Evolutionary conservation across 2,113 vertebrate species (phyloP), one percentile per base, ranked within the genome.

Genomic region (Marcusenius ussheri): DNA sequence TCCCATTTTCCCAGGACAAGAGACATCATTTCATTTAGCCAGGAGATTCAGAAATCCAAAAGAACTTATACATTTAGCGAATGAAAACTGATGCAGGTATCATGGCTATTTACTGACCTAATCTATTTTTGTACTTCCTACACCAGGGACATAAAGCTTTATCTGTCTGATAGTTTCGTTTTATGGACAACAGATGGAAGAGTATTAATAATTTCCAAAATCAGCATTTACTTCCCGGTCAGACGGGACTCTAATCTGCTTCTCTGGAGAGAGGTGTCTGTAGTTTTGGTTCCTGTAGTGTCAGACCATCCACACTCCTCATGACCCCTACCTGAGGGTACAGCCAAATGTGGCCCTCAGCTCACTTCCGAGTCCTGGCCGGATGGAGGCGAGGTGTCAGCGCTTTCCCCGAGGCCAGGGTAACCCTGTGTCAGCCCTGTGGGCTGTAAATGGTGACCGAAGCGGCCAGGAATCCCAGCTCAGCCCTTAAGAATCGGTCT

Each of bases 401-500:
- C 2, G 1, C 13, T 47, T 50, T 86, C 35, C 77, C 5, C 15
- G 7, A 83, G 31, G 35, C 1, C 77, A 46, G 45, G 83, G 45
- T 46, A 24, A 47, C 83, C 83, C 8, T 5, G 21, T 45, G 39
- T 46, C 80, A 84, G 80, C 42, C 45, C 13, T 4, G 45, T 24
- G 83, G 83, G 74, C 74, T 8, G 35, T 80, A 17, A 80, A 80
- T 80, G 13, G 35, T 80, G 74, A 80, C 49, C 13, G 35, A 8
- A 39, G 1, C 27, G 17, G 24, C 21, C 10, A 4, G 91, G 84
- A 89, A 88, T 90, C 91, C 83, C 91, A 51, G 93, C 93, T 94
- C 92, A 93, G 94, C 91, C 86, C 91, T 92, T 93, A 92, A 70
- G 8, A 66, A 90, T 92, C 49, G 10, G 89, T 91, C 85, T 91